Evolutionary conservation across 2,113 vertebrate genomes (phyloP).

Genomic region (Myiozetetes cayanensis): DNA sequence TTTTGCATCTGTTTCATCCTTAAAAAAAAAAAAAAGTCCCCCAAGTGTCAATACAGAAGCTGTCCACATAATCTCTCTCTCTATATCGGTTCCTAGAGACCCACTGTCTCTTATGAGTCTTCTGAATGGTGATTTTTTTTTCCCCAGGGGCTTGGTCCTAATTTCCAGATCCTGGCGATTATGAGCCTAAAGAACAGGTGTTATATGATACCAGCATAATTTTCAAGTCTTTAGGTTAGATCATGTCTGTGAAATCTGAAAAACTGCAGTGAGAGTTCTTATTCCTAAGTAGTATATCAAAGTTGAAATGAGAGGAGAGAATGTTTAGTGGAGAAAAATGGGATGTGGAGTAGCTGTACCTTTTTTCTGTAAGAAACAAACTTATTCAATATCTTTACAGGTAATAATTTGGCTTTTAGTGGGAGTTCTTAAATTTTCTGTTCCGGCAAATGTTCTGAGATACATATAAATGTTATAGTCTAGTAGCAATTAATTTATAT

Average conservation of each 20-base stretch:
- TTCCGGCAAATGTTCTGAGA: background rate
- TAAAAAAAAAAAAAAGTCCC: too few relatives aligned
- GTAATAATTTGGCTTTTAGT: background rate
- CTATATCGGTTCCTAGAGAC: background rate
- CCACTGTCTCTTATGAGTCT: background rate
- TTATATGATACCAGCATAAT: background rate
- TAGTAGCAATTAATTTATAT: background rate
- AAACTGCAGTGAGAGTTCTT: background rate
- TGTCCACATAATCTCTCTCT: background rate
- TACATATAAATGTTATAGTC: background rate
- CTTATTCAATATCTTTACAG: background rate
- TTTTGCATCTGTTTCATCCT: background rate
- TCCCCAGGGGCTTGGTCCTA: background rate
- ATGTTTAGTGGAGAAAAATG: background rate
- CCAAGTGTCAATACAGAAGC: background rate
- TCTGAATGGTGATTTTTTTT: background rate
- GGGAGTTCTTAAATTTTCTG: background rate
- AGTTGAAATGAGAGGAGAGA: background rate
- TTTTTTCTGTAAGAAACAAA: background rate
- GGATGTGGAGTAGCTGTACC: background rate
- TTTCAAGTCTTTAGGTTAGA: background rate
- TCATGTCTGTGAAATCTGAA: background rate
- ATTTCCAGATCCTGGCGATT: background rate
- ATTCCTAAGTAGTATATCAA: background rate
- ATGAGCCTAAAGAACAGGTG: background rate